Evolutionary conservation across 2,797 vertebrate species (phyloP).

Genomic region (Pipistrellus pipistrellus): DNA sequence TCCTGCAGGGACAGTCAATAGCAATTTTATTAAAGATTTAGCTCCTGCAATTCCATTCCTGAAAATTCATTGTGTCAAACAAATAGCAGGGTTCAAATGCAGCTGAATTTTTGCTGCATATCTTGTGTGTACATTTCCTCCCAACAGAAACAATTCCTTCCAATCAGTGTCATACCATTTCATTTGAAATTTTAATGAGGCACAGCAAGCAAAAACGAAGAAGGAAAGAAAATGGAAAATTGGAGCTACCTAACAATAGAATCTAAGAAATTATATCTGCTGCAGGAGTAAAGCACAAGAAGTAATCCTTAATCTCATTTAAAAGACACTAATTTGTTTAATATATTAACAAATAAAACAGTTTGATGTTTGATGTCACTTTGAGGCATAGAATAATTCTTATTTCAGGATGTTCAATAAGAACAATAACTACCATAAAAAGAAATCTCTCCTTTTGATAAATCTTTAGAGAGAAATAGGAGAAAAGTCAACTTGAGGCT

Average conservation of each 20-base stretch:
- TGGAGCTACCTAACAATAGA: slow-evolving; percentile 29
- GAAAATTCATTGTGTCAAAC: slow-evolving; percentile 67
- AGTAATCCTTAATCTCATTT: slow-evolving; percentile 60
- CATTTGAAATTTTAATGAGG: slow-evolving; percentile 81
- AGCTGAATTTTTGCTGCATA: slow-evolving; percentile 70
- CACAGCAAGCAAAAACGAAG: slow-evolving; percentile 58
- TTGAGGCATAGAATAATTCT: slow-evolving; percentile 60
- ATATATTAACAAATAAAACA: slow-evolving; percentile 57
- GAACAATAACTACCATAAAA: slow-evolving; percentile 71
- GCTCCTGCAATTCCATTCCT: not conserved
- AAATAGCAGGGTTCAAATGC: slow-evolving; percentile 63
- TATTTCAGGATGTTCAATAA: slow-evolving; percentile 67
- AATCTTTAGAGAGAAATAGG: slow-evolving; percentile 57
- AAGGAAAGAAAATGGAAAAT: slow-evolving; percentile 70
- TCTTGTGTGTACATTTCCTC: slow-evolving; percentile 62
- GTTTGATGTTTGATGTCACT: slow-evolving; percentile 69
- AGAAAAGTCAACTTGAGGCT: slow-evolving; percentile 67
- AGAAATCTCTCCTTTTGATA: slow-evolving; percentile 64
- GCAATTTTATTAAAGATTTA: slow-evolving; percentile 72
- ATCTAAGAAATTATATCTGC: slow-evolving; percentile 52
- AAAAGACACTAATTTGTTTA: slow-evolving; percentile 58
- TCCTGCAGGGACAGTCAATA: slow-evolving; percentile 53
- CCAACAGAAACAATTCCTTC: slow-evolving; percentile 75
- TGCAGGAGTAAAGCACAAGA: slow-evolving; percentile 48
- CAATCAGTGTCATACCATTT: slow-evolving; percentile 73